Evolutionary conservation across 2,113 vertebrate species (phyloP), one percentile per base, ranked within the genome.

Genomic region (Neoarius graeffei): DNA sequence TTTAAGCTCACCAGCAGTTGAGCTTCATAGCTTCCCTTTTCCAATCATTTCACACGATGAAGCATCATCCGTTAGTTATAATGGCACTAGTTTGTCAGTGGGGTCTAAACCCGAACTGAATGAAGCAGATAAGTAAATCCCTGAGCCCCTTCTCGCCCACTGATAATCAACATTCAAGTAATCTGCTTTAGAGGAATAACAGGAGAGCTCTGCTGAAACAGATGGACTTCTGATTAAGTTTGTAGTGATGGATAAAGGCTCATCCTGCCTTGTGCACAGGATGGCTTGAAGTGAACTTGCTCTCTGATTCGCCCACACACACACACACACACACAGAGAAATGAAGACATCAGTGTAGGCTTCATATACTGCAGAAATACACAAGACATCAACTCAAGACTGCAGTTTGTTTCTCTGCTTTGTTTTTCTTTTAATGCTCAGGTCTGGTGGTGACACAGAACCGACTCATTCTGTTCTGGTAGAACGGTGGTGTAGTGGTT

Each of bases 161-260:
- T 79, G 19, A 23, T 85, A 13, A 88, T 52, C 11, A 90, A 89
- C 88, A 82, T 54, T 35, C 42, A 57, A 80, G 50, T 95, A 95
- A 96, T 94, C 94, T 91, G 91, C 95, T 95, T 95, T 94, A 13
- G 88, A 84, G 84, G 83, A 67, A 87, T 94, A 93, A 95, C 95
- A 92, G 94, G 93, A 92, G 94, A 93, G 93, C 90, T 90, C 83
- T 91, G 90, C 91, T 87, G 69, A 30, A 91, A 93, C 95, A 96
- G 95, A 96, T 96, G 95, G 94, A 93, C 91, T 90, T 93, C 94
- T 94, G 94, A 96, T 95, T 94, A 94, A 93, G 92, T 93, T 95
- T 92, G 90, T 89, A 74, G 91, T 90, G 86, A 89, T 73, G 86
- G 48, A 62, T 84, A 88, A 88, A 88, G 88, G 91, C 90, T 91